These are phyloP conservation scores for Morus bassanus DNA, from an alignment of 2,797 vertebrate genomes.

Conservation along the genomic window DNA sequence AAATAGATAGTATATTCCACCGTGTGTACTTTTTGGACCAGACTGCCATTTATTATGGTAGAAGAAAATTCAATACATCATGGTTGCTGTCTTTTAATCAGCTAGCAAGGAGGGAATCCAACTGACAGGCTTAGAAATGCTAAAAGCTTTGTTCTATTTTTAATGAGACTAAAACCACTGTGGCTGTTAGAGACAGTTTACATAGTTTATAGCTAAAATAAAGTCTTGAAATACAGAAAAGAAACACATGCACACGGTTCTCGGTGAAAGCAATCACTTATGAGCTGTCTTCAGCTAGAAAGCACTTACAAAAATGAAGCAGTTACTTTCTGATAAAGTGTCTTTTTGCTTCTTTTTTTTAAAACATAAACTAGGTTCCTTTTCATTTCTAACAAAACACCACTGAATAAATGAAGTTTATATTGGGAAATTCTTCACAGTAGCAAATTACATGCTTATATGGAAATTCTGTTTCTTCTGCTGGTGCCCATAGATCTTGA, in stretches of 20 bases:
- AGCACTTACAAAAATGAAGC: not conserved
- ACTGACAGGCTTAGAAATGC: conserved; percentile 44
- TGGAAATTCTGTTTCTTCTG: not conserved
- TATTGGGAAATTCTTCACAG: not conserved
- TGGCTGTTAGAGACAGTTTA: conserved; percentile 32
- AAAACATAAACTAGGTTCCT: not conserved
- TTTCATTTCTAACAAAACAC: not conserved
- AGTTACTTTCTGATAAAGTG: not conserved
- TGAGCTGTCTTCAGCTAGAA: not conserved
- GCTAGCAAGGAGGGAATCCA: conserved; percentile 26
- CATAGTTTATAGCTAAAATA: conserved; percentile 19
- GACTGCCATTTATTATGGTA: conserved; percentile 9
- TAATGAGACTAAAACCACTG: conserved; percentile 49
- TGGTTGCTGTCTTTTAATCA: conserved; percentile 43
- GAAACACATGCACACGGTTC: not conserved
- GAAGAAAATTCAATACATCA: not conserved
- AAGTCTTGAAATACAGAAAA: not conserved
- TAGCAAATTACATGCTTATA: not conserved
- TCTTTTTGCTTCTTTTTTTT: not conserved
- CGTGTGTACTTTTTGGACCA: not conserved
- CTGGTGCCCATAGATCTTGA: not conserved
- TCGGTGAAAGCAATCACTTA: not conserved
- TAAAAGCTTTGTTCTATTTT: conserved; percentile 61
- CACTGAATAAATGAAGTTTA: not conserved
- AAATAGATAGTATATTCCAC: not conserved